Percentiles rank a stretch among this genome's conserved stretches.
Conservation (phyloP, 2,113 vertebrate genomes). For the Mesoclemmys tuberculata region DNA sequence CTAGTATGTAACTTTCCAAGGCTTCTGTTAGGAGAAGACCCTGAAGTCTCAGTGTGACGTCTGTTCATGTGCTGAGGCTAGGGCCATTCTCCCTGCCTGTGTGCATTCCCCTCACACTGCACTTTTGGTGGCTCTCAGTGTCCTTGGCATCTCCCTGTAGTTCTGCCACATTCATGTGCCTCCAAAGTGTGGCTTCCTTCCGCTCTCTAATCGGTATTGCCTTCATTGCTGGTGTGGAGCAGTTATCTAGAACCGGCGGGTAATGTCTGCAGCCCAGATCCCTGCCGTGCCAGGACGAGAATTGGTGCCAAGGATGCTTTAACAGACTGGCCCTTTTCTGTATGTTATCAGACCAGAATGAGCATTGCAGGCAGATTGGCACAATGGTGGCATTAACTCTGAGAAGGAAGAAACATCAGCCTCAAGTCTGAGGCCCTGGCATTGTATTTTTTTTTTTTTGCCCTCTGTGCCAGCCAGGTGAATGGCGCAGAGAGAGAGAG, state of each 20-base stretch:
- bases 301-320: not conserved
- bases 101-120: not conserved
- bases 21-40: not conserved
- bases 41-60: fast-evolving
- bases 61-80: not conserved
- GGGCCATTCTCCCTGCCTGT: not conserved
- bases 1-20: fast-evolving
- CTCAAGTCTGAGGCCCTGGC: slow-evolving; percentile 15
- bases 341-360: not conserved
- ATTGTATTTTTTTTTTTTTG: not conserved
- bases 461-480: not conserved
- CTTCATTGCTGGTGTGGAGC: not conserved
- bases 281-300: fast-evolving
- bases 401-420: not conserved
- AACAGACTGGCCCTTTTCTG: not conserved
- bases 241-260: not conserved
- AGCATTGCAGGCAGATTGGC: not conserved
- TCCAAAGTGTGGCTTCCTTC: not conserved
- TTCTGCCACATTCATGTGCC: not conserved
- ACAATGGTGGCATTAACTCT: not conserved
- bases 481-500: fast-evolving
- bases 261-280: not conserved
- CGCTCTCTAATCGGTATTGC: not conserved
- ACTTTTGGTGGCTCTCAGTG: not conserved
- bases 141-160: slow-evolving; percentile 13